Evolutionary conservation across 35 echinoderm and acorn worm genomes (phyloP).

Genomic region (Ptychodera flava): DNA sequence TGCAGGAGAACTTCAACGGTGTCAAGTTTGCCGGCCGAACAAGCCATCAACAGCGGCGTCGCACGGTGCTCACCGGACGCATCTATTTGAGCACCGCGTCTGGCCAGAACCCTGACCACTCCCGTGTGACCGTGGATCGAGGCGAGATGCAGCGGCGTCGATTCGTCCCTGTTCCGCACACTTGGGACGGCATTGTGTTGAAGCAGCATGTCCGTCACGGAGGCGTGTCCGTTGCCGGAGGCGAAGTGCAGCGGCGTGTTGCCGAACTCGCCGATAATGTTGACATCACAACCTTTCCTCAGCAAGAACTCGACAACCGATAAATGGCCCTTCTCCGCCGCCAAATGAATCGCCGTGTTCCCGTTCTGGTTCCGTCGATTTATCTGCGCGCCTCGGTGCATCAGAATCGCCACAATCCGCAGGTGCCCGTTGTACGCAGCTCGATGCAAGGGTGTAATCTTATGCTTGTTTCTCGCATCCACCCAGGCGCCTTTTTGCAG

Average conservation of each 20-base stretch:
- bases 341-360: conserved; percentile 66
- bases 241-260: conserved; percentile 78
- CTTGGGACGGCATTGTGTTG: conserved; percentile 57
- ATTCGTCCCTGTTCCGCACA: conserved; percentile 17
- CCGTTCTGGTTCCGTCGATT: conserved; percentile 68
- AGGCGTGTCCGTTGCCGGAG: conserved; percentile 52
- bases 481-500: not conserved
- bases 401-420: conserved; percentile 42
- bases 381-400: conserved; percentile 67
- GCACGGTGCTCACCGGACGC: conserved; percentile 25
- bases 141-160: conserved; percentile 76
- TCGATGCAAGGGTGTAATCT: conserved; percentile 69
- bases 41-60: not conserved
- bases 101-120: conserved; percentile 55
- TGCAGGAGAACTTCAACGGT: not conserved
- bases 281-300: conserved; percentile 55
- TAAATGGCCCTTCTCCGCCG: conserved; percentile 49
- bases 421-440: conserved; percentile 69
- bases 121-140: conserved; percentile 58
- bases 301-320: conserved; percentile 37
- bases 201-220: conserved; percentile 54
- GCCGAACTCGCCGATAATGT: conserved; percentile 46
- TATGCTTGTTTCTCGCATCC: conserved; percentile 38
- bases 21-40: not conserved
- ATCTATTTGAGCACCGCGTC: conserved; percentile 17